phyloP scores from a whole-genome alignment of 2,888 invertebrate species.

The Thereva nobilitata region DNA sequence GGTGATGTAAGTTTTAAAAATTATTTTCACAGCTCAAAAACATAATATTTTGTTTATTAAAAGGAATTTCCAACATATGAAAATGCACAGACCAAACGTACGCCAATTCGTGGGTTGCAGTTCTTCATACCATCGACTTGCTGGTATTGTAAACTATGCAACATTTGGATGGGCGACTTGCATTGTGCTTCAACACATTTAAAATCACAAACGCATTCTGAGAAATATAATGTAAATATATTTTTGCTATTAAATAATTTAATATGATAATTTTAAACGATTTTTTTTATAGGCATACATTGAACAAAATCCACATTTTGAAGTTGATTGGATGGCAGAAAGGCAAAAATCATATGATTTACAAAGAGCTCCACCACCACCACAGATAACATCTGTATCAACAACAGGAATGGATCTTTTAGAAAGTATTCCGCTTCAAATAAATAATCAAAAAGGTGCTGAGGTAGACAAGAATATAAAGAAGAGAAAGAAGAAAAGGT shows the following conservation, averaged over 20 bases:
- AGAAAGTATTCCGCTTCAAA: slow-evolving; percentile 44
- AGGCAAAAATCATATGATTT: slow-evolving; percentile 71
- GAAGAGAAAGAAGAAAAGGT: slow-evolving; percentile 65
- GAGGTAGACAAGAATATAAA: slow-evolving; percentile 57
- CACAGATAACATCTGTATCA: slow-evolving; percentile 48
- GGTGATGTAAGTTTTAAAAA: slow-evolving; percentile 49
- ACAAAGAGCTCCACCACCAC: slow-evolving; percentile 54
- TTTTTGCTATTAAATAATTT: slow-evolving; percentile 13
- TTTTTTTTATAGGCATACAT: slow-evolving; percentile 68
- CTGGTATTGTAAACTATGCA: slow-evolving; percentile 89
- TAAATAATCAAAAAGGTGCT: slow-evolving; percentile 37
- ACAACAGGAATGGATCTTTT: slow-evolving; percentile 46
- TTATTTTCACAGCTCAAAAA: background rate
- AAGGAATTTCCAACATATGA: slow-evolving; percentile 70
- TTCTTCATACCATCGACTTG: slow-evolving; percentile 86
- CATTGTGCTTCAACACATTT: slow-evolving; percentile 86
- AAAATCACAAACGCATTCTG: slow-evolving; percentile 77
- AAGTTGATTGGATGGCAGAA: slow-evolving; percentile 83
- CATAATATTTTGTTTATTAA: slow-evolving; percentile 6
- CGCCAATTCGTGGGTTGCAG: slow-evolving; percentile 83
- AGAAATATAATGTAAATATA: slow-evolving; percentile 75
- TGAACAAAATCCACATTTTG: slow-evolving; percentile 85
- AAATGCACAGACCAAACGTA: slow-evolving; percentile 74
- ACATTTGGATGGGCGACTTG: slow-evolving; percentile 84
- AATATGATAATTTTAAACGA: slow-evolving; percentile 4